These are phyloP conservation scores for Columba livia DNA, from an alignment of 2,113 vertebrate species.

Conservation along the genomic window DNA sequence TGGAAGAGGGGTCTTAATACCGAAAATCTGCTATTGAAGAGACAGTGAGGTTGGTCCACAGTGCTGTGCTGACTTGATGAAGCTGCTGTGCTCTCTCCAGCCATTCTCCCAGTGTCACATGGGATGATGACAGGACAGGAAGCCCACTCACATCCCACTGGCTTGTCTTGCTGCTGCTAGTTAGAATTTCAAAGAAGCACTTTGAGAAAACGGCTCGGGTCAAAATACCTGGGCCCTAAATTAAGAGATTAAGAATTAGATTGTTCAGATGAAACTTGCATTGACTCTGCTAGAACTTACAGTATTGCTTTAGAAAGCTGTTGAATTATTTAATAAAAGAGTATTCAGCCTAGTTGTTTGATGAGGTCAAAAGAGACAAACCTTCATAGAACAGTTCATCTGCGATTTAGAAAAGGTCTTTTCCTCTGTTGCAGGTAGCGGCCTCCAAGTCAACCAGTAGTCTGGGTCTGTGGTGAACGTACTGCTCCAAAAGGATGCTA, in stretches of 20 bases:
- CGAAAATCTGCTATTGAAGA: slow-evolving; percentile 84
- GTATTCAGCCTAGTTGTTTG: background rate
- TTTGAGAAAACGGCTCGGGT: slow-evolving; percentile 88
- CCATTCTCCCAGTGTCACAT: slow-evolving; percentile 89
- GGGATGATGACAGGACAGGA: slow-evolving; percentile 82
- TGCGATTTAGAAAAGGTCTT: slow-evolving; percentile 24
- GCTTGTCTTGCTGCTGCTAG: slow-evolving; percentile 72
- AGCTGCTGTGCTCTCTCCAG: slow-evolving; percentile 88
- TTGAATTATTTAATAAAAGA: background rate
- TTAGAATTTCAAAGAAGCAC: slow-evolving; percentile 90
- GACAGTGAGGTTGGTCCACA: slow-evolving; percentile 91
- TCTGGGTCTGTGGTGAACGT: slow-evolving; percentile 85
- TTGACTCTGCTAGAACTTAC: background rate
- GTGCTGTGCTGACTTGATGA: slow-evolving; percentile 78
- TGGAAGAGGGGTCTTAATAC: slow-evolving; percentile 66
- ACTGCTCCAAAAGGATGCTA: slow-evolving; percentile 87
- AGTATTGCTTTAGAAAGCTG: background rate
- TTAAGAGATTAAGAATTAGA: slow-evolving; percentile 58
- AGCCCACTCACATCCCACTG: slow-evolving; percentile 82
- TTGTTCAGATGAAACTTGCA: background rate
- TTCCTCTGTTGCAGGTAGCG: slow-evolving; percentile 51
- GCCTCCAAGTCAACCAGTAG: slow-evolving; percentile 89
- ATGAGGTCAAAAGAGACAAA: slow-evolving; percentile 59
- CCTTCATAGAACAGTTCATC: slow-evolving; percentile 71
- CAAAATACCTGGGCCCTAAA: slow-evolving; percentile 89